phyloP scores from a whole-genome alignment of 53 echinoderm and acorn worm genomes.

The Stichopus horrens region DNA sequence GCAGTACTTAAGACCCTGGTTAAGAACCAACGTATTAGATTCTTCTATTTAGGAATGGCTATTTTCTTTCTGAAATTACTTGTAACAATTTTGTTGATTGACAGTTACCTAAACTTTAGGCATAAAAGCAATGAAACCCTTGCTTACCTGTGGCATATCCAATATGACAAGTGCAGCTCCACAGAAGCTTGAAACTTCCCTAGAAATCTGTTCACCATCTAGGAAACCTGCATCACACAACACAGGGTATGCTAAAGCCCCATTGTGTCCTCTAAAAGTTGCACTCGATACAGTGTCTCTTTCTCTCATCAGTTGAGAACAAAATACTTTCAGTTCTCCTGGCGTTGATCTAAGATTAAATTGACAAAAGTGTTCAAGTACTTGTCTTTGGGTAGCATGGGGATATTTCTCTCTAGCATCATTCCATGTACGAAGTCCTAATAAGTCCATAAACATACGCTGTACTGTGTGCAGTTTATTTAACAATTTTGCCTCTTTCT shows the following conservation, averaged over 20 bases:
- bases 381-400: not conserved
- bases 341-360: constrained; percentile 1
- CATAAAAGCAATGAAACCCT: too few species aligned
- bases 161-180: constrained; percentile 4
- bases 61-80: too few species aligned
- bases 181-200: not conserved
- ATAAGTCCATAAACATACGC: constrained; percentile 14
- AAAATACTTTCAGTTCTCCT: not conserved
- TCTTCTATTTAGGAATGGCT: too few species aligned
- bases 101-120: too few species aligned
- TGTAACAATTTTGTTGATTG: not conserved
- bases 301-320: not conserved
- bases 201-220: not conserved
- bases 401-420: not conserved
- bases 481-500: constrained; percentile 3
- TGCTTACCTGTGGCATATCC: constrained; percentile 15
- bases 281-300: not conserved
- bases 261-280: not conserved
- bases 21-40: not conserved
- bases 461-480: not conserved
- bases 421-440: not conserved
- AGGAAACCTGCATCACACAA: not conserved
- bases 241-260: not conserved
- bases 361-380: constrained; percentile 11
- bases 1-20: not conserved